These are phyloP conservation scores for Spicauda simplicius DNA, from an alignment of 2,888 invertebrate genomes.

Conservation along the genomic window DNA sequence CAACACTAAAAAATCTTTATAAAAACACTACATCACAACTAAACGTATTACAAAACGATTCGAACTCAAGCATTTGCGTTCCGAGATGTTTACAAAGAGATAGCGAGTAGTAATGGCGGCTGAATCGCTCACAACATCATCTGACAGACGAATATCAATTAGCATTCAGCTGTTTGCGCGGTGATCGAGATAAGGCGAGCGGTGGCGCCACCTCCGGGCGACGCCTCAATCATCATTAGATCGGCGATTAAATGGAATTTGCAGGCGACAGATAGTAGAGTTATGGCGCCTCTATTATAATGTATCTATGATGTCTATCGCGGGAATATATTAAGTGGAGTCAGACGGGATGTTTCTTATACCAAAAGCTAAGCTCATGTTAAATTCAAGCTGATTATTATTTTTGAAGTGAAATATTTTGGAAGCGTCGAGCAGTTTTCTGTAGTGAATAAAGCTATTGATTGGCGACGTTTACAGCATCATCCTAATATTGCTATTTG, in stretches of 20 bases:
- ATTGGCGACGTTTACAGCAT: no score
- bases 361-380: no score
- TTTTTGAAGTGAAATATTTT: no score
- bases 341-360: no score
- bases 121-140: constrained; percentile 46
- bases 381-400: no score
- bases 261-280: constrained; percentile 51
- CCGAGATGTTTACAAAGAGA: neutral
- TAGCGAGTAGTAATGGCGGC: constrained; percentile 25
- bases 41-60: neutral
- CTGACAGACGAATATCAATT: constrained; percentile 56
- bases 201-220: constrained; percentile 59
- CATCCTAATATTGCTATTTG: no score
- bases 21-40: no score
- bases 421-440: no score
- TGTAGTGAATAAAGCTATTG: no score
- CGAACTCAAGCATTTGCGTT: neutral
- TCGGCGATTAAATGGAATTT: constrained; percentile 55
- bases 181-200: constrained; percentile 59
- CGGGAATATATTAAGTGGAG: neutral
- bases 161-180: constrained; percentile 59
- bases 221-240: constrained; percentile 60
- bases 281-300: constrained; percentile 45
- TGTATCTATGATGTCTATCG: constrained; percentile 38
- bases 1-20: no score